Percentiles rank a stretch among this genome's conserved stretches.
Evolutionary conservation across 2,888 invertebrate genomes (phyloP).

Genomic region (Keiferia lycopersicella): DNA sequence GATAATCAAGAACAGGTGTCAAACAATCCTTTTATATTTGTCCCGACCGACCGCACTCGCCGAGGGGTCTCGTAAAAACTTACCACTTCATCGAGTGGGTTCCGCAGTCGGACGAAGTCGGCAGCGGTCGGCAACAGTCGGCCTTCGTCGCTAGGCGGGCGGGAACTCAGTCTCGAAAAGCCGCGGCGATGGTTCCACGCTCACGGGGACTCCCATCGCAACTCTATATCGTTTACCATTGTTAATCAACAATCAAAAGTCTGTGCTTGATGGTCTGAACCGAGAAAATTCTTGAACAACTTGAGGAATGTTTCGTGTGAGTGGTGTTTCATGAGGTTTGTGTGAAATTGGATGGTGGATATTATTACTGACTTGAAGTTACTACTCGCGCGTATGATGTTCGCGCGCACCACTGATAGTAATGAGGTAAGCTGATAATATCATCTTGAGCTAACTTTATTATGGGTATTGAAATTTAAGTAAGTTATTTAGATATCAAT

Average conservation of each 20-base stretch:
- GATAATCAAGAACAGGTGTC: slow-evolving; percentile 67
- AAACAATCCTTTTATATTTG: slow-evolving; percentile 71
- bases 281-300: slow-evolving; percentile 32
- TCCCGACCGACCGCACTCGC: slow-evolving; percentile 63
- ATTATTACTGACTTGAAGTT: slow-evolving; percentile 57
- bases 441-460: slow-evolving; percentile 13
- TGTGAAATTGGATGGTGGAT: slow-evolving; percentile 63
- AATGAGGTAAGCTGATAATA: slow-evolving; percentile 56
- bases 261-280: slow-evolving; percentile 38
- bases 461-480: neutral
- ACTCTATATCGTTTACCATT: slow-evolving; percentile 60
- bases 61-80: slow-evolving; percentile 76
- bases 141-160: slow-evolving; percentile 49
- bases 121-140: slow-evolving; percentile 37
- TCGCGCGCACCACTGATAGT: slow-evolving; percentile 55
- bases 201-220: slow-evolving; percentile 30
- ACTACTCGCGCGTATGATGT: slow-evolving; percentile 56
- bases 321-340: slow-evolving; percentile 50
- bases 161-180: slow-evolving; percentile 64
- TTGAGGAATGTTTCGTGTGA: slow-evolving; percentile 37
- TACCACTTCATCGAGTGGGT: slow-evolving; percentile 79
- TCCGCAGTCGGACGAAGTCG: slow-evolving; percentile 61
- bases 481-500: no score
- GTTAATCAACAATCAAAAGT: slow-evolving; percentile 41
- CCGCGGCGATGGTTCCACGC: slow-evolving; percentile 47